A percentile compares a stretch with the other conserved stretches of the same genome.
phyloP scores from a whole-genome alignment of 2,113 vertebrate genomes.

The Tachuris rubrigastra region DNA sequence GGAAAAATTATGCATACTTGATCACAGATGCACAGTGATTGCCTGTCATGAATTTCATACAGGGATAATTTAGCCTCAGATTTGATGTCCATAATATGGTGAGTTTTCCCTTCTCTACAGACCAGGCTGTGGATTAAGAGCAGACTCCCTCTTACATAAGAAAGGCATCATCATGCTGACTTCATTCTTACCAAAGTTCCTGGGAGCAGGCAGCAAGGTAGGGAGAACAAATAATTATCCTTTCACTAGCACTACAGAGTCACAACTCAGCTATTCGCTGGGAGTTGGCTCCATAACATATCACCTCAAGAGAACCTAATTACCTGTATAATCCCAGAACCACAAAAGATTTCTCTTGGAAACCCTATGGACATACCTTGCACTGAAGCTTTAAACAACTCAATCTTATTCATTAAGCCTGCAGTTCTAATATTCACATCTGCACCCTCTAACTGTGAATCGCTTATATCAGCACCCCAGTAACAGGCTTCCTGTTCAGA shows the following conservation, averaged over 20 bases:
- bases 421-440: slow-evolving; percentile 79
- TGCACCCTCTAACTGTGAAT: slow-evolving; percentile 82
- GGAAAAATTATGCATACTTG: background rate
- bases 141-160: background rate
- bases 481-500: slow-evolving; percentile 77
- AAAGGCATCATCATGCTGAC: background rate
- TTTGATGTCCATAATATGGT: background rate
- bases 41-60: background rate
- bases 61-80: background rate
- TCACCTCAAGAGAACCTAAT: background rate
- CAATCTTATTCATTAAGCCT: slow-evolving; percentile 73
- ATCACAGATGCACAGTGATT: background rate
- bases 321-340: background rate
- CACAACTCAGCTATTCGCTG: background rate
- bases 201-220: background rate
- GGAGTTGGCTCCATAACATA: background rate
- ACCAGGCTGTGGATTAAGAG: background rate
- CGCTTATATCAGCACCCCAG: slow-evolving; percentile 83
- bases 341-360: background rate
- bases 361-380: slow-evolving; percentile 69
- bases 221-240: background rate
- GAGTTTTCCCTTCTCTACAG: background rate
- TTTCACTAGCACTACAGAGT: background rate
- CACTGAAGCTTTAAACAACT: slow-evolving; percentile 83
- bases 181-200: background rate